Percentiles rank a stretch among this genome's conserved stretches.
Conservation (phyloP, 2,888 invertebrate genomes). For the Polymixis lichenea region DNA sequence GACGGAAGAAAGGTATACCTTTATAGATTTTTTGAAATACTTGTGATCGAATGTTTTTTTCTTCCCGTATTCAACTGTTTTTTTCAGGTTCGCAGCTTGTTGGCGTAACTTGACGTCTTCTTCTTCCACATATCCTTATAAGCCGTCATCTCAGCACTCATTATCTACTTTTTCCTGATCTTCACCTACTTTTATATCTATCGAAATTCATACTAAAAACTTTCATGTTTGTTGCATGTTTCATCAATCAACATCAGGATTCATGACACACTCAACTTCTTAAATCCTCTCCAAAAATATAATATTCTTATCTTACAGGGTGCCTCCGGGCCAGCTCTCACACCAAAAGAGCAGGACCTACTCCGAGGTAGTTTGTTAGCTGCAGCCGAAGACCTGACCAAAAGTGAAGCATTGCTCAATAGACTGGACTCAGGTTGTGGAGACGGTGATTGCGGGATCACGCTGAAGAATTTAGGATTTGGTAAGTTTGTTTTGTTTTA, state of each 20-base stretch:
- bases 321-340: conserved; percentile 76
- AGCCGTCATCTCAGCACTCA: background rate
- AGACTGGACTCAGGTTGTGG: conserved; percentile 93
- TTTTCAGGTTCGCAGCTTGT: background rate
- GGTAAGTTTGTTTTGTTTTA: conserved; percentile 75
- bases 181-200: background rate
- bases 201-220: background rate
- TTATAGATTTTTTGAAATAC: background rate
- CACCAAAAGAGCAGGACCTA: conserved; percentile 74
- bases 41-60: background rate
- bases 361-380: conserved; percentile 80
- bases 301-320: conserved; percentile 64
- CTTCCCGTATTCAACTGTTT: background rate
- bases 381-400: conserved; percentile 89
- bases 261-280: background rate
- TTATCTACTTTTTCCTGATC: too few relatives aligned
- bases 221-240: background rate
- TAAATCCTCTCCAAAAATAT: background rate
- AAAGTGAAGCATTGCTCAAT: conserved; percentile 91
- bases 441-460: conserved; percentile 94
- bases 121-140: background rate
- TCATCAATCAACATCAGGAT: background rate
- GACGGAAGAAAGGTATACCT: conserved; percentile 76
- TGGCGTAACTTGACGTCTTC: background rate
- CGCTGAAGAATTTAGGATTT: conserved; percentile 91